Conservation (phyloP, 2,113 vertebrate species). For the Psittacula cyanocephala region DNA sequence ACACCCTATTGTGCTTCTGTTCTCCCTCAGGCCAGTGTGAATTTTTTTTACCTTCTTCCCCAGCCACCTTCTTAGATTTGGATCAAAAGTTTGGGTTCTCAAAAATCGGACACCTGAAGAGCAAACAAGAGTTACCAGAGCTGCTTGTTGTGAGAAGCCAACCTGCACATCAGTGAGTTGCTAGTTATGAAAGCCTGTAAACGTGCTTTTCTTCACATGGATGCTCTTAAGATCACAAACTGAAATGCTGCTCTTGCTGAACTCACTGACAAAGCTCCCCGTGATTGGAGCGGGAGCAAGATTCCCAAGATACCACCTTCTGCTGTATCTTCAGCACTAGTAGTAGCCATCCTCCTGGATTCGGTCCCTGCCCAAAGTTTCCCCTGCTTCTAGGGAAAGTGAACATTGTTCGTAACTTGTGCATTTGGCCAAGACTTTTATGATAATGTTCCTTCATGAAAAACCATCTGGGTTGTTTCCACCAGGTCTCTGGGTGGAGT, state of each 20-base stretch:
- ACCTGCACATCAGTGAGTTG: not conserved
- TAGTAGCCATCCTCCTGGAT: not conserved
- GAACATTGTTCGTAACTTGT: not conserved
- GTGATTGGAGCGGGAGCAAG: not conserved
- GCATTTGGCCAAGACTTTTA: not conserved
- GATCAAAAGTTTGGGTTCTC: not conserved
- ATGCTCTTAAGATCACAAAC: not conserved
- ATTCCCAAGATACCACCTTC: not conserved
- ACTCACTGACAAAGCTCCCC: not conserved
- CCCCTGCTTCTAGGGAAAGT: not conserved
- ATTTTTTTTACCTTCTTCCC: not conserved
- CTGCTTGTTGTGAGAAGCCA: not conserved
- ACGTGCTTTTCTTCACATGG: not conserved
- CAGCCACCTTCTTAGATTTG: not conserved
- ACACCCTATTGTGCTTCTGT: not conserved
- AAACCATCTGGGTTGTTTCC: not conserved
- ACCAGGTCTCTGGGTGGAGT: not conserved
- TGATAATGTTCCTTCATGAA: not conserved
- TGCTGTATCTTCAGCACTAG: not conserved
- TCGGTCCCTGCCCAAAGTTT: not conserved
- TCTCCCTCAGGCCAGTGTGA: rapidly evolving
- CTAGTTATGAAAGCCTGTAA: not conserved
- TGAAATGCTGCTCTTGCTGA: not conserved
- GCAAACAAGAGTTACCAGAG: not conserved
- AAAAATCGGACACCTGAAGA: not conserved